phyloP scores from a whole-genome alignment of 2,797 vertebrate genomes.

The Fistularia commersonii region DNA sequence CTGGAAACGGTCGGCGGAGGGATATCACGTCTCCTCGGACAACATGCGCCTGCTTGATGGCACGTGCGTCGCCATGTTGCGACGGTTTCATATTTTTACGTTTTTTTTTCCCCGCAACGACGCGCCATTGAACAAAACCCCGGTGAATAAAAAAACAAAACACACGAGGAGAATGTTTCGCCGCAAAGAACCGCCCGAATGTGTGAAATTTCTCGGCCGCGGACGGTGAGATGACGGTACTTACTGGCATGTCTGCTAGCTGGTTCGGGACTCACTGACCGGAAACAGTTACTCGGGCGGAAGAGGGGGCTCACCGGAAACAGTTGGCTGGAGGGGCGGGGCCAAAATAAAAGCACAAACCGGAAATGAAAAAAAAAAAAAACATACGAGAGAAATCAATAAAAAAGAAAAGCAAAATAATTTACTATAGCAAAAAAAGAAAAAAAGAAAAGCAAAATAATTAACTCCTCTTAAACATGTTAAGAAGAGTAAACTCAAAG shows the following conservation, averaged over 20 bases:
- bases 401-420: too few species aligned
- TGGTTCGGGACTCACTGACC: conserved; percentile 45
- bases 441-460: too few species aligned
- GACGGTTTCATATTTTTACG: neutral
- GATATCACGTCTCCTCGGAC: neutral
- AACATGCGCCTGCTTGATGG: conserved; percentile 27
- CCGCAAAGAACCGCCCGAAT: too few species aligned
- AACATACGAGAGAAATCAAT: too few species aligned
- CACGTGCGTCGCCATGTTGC: conserved; percentile 72
- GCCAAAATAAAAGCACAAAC: neutral
- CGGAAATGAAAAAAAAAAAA: neutral
- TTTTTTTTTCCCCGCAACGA: neutral
- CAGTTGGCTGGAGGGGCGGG: conserved; percentile 22
- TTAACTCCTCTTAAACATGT: too few species aligned
- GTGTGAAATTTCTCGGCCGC: neutral
- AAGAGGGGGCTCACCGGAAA: conserved; percentile 60
- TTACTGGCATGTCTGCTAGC: conserved; percentile 84
- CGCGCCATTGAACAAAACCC: neutral
- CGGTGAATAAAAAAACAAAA: neutral
- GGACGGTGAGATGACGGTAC: conserved; percentile 49
- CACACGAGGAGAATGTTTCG: neutral
- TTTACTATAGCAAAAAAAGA: too few species aligned
- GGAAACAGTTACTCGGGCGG: neutral
- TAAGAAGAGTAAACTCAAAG: too few species aligned
- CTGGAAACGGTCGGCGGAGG: neutral